phyloP scores from a whole-genome alignment of 2,888 invertebrate species.

The Balanococcus diminutus region DNA sequence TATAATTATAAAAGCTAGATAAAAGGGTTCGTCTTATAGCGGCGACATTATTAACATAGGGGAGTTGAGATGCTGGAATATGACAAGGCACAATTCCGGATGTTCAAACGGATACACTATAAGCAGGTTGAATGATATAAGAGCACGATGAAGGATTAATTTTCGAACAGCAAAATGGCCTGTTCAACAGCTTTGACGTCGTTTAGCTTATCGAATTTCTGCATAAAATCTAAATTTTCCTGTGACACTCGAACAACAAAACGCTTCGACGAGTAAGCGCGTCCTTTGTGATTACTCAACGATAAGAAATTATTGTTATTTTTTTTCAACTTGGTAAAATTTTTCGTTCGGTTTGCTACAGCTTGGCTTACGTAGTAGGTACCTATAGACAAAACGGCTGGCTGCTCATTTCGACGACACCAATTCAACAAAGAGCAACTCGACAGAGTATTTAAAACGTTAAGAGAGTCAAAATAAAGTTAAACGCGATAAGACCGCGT shows the following conservation, averaged over 20 bases:
- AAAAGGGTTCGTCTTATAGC: slow-evolving; percentile 24
- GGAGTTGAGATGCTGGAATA: slow-evolving; percentile 44
- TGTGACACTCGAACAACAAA: slow-evolving; percentile 31
- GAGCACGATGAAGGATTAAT: slow-evolving; percentile 51
- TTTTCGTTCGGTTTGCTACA: too few species aligned
- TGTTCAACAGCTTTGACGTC: slow-evolving; percentile 47
- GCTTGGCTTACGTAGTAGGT: too few species aligned
- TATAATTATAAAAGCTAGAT: slow-evolving; percentile 32
- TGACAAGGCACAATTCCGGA: slow-evolving; percentile 50
- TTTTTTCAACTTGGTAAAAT: slow-evolving; percentile 14
- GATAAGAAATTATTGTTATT: slow-evolving; percentile 16
- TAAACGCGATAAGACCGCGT: background rate
- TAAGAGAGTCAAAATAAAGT: slow-evolving; percentile 30
- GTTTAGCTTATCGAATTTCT: slow-evolving; percentile 48
- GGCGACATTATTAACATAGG: slow-evolving; percentile 35
- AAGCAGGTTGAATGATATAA: slow-evolving; percentile 40
- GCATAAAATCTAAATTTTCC: slow-evolving; percentile 35
- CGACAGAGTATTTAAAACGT: slow-evolving; percentile 20
- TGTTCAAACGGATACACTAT: slow-evolving; percentile 29
- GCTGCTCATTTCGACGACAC: slow-evolving; percentile 35
- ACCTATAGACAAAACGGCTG: slow-evolving; percentile 33
- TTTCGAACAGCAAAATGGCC: slow-evolving; percentile 51
- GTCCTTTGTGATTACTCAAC: slow-evolving; percentile 6
- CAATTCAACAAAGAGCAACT: slow-evolving; percentile 15
- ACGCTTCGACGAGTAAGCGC: slow-evolving; percentile 25